Percentiles rank a stretch among this genome's conserved stretches.
Evolutionary conservation across 2,113 vertebrate species (phyloP).

Genomic region (Bos javanicus): DNA sequence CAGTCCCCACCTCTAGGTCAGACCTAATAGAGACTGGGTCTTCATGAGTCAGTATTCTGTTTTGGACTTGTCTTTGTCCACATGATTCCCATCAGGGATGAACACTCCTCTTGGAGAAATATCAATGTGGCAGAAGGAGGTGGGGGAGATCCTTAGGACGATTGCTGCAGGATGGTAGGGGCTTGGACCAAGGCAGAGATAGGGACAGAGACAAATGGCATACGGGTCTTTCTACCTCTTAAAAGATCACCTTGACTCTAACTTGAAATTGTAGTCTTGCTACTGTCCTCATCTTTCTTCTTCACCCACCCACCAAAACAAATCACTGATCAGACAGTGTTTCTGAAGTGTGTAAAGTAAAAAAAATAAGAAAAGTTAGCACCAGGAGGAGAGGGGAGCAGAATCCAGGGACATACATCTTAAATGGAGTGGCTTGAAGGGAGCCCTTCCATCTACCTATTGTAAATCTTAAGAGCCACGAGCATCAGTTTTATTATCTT

Average conservation of each 20-base stretch:
- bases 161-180: rapidly evolving
- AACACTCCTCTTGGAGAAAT: background rate
- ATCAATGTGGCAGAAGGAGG: rapidly evolving
- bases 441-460: rapidly evolving
- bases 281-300: background rate
- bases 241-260: background rate
- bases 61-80: background rate
- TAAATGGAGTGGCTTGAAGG: background rate
- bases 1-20: background rate
- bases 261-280: background rate
- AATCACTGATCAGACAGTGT: background rate
- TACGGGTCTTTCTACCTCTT: background rate
- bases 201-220: background rate
- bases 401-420: background rate
- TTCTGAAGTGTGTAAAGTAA: background rate
- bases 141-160: background rate
- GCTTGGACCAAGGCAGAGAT: too few species aligned
- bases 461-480: background rate
- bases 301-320: background rate
- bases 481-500: background rate
- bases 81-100: background rate
- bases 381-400: background rate
- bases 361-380: background rate
- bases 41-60: background rate
- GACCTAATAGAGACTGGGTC: background rate